phyloP scores from a whole-genome alignment of 2,888 invertebrate species.

The Xestia c-nigrum region DNA sequence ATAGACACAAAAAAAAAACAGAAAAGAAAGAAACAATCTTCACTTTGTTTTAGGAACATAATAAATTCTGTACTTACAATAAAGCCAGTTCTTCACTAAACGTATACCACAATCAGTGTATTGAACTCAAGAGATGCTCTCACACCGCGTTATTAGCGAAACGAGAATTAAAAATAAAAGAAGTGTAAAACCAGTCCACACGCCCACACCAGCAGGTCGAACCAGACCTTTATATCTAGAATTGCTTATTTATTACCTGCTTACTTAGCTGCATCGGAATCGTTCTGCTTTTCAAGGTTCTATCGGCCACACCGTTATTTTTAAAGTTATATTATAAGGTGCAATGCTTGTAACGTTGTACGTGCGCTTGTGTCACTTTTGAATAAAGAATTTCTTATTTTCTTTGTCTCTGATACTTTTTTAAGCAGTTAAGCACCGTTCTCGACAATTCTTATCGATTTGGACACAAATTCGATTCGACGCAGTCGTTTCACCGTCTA shows the following conservation, averaged over 20 bases:
- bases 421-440: conserved; percentile 28
- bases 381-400: conserved; percentile 35
- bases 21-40: not conserved
- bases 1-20: not conserved
- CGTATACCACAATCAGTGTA: conserved; percentile 69
- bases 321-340: conserved; percentile 18
- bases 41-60: conserved; percentile 44
- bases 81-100: conserved; percentile 49
- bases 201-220: conserved; percentile 74
- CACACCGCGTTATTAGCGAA: conserved; percentile 79
- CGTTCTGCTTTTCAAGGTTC: conserved; percentile 60
- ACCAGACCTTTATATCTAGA: conserved; percentile 73
- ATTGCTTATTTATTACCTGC: conserved; percentile 78
- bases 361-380: conserved; percentile 26
- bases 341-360: conserved; percentile 32
- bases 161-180: conserved; percentile 74
- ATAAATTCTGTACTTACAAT: conserved; percentile 26
- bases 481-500: conserved; percentile 39
- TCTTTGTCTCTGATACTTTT: conserved; percentile 36
- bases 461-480: conserved; percentile 52
- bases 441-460: conserved; percentile 47
- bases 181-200: conserved; percentile 70
- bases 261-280: conserved; percentile 63
- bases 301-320: conserved; percentile 64
- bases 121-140: conserved; percentile 75